These are phyloP conservation scores for Leptoclinus maculatus DNA, from an alignment of 2,797 vertebrate genomes.

Conservation along the genomic window DNA sequence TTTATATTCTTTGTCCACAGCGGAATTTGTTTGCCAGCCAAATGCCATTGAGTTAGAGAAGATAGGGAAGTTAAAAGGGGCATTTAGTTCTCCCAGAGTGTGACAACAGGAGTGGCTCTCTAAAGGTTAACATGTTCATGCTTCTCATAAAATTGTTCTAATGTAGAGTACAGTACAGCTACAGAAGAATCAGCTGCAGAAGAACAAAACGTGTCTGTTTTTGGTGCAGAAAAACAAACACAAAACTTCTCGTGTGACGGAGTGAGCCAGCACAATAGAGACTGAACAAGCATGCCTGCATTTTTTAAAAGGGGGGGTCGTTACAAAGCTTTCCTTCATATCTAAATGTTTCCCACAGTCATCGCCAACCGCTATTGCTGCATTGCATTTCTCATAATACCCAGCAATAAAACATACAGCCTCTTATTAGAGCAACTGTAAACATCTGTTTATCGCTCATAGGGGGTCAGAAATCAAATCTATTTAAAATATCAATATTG, in stretches of 20 bases:
- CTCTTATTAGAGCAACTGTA: constrained; percentile 18
- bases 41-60: constrained; percentile 21
- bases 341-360: constrained; percentile 48
- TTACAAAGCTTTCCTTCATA: constrained; percentile 58
- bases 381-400: constrained; percentile 45
- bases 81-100: constrained; percentile 37
- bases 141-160: constrained; percentile 36
- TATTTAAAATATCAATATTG: constrained; percentile 39
- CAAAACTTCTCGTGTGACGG: constrained; percentile 54
- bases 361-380: constrained; percentile 36
- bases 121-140: constrained; percentile 53
- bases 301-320: background rate
- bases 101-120: constrained; percentile 50
- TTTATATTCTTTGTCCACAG: background rate
- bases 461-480: constrained; percentile 45
- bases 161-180: background rate
- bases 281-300: constrained; percentile 42
- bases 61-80: constrained; percentile 7
- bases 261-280: constrained; percentile 30
- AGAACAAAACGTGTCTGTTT: constrained; percentile 54
- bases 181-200: constrained; percentile 32
- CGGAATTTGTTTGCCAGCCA: constrained; percentile 1
- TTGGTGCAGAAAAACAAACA: constrained; percentile 30
- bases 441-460: constrained; percentile 17
- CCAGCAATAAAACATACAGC: constrained; percentile 25